Evolutionary conservation across 2,797 vertebrate species (phyloP).

Genomic region (Muscicapa comitata): DNA sequence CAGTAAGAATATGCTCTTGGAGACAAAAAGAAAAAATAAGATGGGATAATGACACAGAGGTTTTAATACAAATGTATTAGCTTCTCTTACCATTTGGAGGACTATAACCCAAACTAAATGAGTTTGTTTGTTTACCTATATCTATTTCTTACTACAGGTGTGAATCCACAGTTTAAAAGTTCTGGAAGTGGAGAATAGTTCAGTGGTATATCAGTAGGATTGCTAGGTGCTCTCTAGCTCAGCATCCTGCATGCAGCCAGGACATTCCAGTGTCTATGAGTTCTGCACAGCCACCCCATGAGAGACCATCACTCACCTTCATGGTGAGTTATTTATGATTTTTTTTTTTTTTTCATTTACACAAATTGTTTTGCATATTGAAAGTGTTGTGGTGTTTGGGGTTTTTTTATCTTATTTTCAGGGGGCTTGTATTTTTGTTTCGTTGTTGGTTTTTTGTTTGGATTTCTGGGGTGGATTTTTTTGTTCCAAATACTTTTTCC

Average conservation of each 20-base stretch:
- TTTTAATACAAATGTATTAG: background rate
- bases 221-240: background rate
- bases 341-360: background rate
- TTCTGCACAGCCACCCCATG: background rate
- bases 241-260: background rate
- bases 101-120: background rate
- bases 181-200: background rate
- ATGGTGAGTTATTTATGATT: background rate
- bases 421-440: background rate
- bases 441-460: background rate
- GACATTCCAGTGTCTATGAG: background rate
- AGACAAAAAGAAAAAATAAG: background rate
- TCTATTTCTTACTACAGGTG: background rate
- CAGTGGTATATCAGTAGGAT: background rate
- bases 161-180: background rate
- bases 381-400: background rate
- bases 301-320: background rate
- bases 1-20: background rate
- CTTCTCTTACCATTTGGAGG: background rate
- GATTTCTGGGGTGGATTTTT: background rate
- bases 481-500: background rate
- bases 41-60: background rate
- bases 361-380: background rate
- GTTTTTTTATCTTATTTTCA: rapidly evolving
- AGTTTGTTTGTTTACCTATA: background rate